Evolutionary conservation across 2,888 invertebrate genomes (phyloP).

Genomic region (Lycophotia porphyrea): DNA sequence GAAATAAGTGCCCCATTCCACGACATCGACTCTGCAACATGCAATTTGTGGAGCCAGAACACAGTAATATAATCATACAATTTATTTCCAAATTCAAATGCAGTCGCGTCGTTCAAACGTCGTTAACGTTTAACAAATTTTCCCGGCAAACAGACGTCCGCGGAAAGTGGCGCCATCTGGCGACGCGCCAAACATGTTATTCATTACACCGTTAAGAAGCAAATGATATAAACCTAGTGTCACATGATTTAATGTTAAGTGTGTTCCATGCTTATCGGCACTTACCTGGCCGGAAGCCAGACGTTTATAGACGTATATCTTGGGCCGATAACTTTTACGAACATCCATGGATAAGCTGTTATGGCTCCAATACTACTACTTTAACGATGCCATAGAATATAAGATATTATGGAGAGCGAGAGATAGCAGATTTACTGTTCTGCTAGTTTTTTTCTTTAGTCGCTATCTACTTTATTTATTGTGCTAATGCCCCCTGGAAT

Average conservation of each 20-base stretch:
- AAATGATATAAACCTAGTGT: slow-evolving; percentile 62
- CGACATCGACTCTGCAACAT: slow-evolving; percentile 42
- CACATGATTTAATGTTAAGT: slow-evolving; percentile 64
- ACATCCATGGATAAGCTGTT: slow-evolving; percentile 52
- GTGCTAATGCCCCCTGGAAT: slow-evolving; percentile 9
- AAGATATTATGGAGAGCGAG: slow-evolving; percentile 37
- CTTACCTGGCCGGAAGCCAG: slow-evolving; percentile 65
- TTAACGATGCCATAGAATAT: slow-evolving; percentile 61
- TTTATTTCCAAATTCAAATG: slow-evolving; percentile 63
- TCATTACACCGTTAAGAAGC: slow-evolving; percentile 61
- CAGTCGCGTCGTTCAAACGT: slow-evolving; percentile 65
- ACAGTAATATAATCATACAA: slow-evolving; percentile 59
- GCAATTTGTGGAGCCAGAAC: slow-evolving; percentile 43
- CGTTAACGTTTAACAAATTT: slow-evolving; percentile 64
- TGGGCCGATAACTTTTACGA: slow-evolving; percentile 63
- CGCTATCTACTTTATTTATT: slow-evolving; percentile 44
- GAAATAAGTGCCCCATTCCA: slow-evolving; percentile 32
- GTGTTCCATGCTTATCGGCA: slow-evolving; percentile 62
- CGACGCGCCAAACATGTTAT: slow-evolving; percentile 62
- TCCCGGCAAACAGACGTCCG: slow-evolving; percentile 51
- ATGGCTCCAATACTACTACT: slow-evolving; percentile 53
- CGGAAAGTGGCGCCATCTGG: slow-evolving; percentile 62
- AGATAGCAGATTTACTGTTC: slow-evolving; percentile 50
- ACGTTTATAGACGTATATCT: slow-evolving; percentile 53
- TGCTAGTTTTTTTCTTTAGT: slow-evolving; percentile 37